Conservation (phyloP, 2,113 vertebrate species). For the Brienomyrus brachyistius region DNA sequence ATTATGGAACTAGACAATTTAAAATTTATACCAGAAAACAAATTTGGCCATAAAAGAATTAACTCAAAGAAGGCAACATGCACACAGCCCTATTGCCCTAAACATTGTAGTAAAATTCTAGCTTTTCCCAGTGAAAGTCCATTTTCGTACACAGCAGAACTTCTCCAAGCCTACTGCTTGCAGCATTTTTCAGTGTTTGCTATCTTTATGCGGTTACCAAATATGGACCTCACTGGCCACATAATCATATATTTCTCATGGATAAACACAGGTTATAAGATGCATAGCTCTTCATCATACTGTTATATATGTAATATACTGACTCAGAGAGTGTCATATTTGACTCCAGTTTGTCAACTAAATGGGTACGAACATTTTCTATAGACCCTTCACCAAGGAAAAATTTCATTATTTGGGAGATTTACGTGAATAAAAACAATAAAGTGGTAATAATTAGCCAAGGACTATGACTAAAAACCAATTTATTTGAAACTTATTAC, state of each 20-base stretch:
- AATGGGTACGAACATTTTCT: neutral
- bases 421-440: neutral
- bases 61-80: neutral
- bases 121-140: neutral
- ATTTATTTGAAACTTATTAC: neutral
- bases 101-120: neutral
- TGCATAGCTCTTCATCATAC: neutral
- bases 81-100: neutral
- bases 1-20: neutral
- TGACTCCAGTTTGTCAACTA: constrained; percentile 1
- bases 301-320: neutral
- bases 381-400: neutral
- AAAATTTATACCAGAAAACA: neutral
- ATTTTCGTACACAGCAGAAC: neutral
- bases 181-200: constrained; percentile 22
- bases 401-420: neutral
- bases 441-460: neutral
- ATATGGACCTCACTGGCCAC: constrained; percentile 12
- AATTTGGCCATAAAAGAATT: neutral
- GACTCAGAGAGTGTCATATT: neutral
- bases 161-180: constrained; percentile 1
- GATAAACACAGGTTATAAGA: constrained; percentile 5
- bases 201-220: constrained; percentile 16
- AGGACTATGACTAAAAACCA: neutral
- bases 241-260: constrained; percentile 20